Evolutionary conservation across 2,888 invertebrate genomes (phyloP), one percentile per base, ranked within the genome.

Genomic region (Hyppa rectilinea): DNA sequence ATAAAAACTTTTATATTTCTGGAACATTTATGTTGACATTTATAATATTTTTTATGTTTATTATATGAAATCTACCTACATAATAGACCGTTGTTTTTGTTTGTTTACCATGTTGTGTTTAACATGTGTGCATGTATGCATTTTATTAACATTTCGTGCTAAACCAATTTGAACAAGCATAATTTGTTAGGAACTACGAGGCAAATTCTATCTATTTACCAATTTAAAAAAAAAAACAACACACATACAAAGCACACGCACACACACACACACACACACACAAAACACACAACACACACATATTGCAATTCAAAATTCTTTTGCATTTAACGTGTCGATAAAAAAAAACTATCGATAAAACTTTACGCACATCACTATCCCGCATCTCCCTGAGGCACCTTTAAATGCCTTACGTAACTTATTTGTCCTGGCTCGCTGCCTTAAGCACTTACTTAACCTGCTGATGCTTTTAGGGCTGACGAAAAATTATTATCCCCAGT

Each of bases 401-500:
- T 80, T 81, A 81, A 87, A 86, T 72, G 78, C 75, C 80, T 82
- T 75, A 75, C 83, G 78, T 82, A 81, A 85, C 75, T 83, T 86
- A 87, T 86, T 85, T 81, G 85, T 81, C 83, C 82, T 82, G 87
- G 80, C 84, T 81, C 80, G 67, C 71, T 78, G 83, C 83, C 83
- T 82, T 78, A 75, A 83, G 81, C 80, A 82, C 83, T 87, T 78
- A 83, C 76, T 83, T 80, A 81, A 80, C 75, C 77, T 77, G 66
- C 69, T 78, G 80, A 78, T 75, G 80, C 73, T 86, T 81, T 81
- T 81, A 86, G 74, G 75, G 68, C 60, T 76, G 73, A 78, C 66
- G 74, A 69, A 70, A 85, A 83, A 85, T 78, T 85, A 77, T 76
- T 75, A 83, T 77, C 64, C 62, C 34, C 60, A 36, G 65, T 68